A percentile compares a stretch with the other conserved stretches of the same genome.
Evolutionary conservation across 2,113 vertebrate genomes (phyloP).

Genomic region (Cynopterus brachyotis): DNA sequence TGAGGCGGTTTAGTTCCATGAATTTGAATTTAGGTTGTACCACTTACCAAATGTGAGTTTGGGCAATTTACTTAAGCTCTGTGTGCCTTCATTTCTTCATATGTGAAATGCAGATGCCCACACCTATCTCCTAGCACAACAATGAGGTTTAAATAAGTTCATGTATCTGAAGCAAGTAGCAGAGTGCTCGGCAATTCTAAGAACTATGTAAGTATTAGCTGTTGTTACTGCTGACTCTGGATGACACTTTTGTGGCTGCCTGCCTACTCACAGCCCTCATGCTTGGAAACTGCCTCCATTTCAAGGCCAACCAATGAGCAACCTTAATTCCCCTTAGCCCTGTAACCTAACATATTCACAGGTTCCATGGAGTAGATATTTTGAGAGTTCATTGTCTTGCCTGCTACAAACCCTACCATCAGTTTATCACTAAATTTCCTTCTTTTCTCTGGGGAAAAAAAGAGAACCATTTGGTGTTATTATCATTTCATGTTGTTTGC

Average conservation of each 20-base stretch:
- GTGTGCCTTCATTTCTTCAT: neutral
- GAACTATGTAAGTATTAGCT: neutral
- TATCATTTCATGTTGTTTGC: slow-evolving; percentile 58
- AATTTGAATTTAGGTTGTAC: neutral
- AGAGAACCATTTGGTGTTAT: slow-evolving; percentile 72
- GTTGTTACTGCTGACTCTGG: neutral
- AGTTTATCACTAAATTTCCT: neutral
- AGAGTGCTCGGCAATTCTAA: neutral
- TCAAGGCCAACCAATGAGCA: neutral
- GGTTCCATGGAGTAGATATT: neutral
- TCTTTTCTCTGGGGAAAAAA: neutral
- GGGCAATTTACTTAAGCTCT: neutral
- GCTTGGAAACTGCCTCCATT: neutral
- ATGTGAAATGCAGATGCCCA: neutral
- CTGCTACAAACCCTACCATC: neutral
- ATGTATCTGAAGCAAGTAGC: neutral
- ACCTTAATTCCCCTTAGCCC: neutral
- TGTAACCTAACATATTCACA: neutral
- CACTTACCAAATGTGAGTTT: neutral
- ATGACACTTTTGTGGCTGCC: neutral
- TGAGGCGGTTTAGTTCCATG: neutral
- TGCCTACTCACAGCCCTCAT: neutral
- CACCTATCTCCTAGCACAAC: neutral
- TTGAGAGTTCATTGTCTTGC: neutral
- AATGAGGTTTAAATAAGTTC: neutral